Conservation (phyloP, 2,797 vertebrate species). For the Rhinoraja longicauda region DNA sequence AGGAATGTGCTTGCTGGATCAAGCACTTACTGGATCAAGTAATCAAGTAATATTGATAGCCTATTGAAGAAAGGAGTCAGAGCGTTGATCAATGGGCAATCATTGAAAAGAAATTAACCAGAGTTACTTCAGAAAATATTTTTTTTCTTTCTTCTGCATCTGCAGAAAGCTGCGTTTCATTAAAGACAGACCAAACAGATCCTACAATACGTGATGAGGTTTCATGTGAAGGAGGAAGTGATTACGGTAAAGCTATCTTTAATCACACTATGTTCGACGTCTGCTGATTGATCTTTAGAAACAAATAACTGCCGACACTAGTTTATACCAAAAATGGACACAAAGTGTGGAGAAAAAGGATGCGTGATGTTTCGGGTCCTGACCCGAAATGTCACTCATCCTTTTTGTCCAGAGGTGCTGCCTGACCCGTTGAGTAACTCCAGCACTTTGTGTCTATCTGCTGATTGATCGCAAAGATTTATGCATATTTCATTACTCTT, state of each 20-base stretch:
- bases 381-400: no score
- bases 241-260: slow-evolving; percentile 49
- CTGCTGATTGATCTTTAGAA: background rate
- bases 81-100: background rate
- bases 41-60: background rate
- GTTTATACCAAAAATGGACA: background rate
- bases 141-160: background rate
- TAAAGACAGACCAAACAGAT: background rate
- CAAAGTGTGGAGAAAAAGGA: no score
- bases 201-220: background rate
- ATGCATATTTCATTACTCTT: background rate
- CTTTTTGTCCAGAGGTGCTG: no score
- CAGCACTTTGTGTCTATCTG: no score
- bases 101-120: background rate
- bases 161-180: slow-evolving; percentile 52
- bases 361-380: no score
- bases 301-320: no score
- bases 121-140: background rate
- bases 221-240: slow-evolving; percentile 48
- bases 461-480: background rate
- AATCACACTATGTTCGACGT: background rate
- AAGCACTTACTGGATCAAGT: no score
- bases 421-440: no score
- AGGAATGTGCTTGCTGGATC: background rate
- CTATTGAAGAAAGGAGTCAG: background rate